These are phyloP conservation scores for Pachliopta kotzebuea DNA, from an alignment of 2,888 invertebrate species.

Conservation along the genomic window DNA sequence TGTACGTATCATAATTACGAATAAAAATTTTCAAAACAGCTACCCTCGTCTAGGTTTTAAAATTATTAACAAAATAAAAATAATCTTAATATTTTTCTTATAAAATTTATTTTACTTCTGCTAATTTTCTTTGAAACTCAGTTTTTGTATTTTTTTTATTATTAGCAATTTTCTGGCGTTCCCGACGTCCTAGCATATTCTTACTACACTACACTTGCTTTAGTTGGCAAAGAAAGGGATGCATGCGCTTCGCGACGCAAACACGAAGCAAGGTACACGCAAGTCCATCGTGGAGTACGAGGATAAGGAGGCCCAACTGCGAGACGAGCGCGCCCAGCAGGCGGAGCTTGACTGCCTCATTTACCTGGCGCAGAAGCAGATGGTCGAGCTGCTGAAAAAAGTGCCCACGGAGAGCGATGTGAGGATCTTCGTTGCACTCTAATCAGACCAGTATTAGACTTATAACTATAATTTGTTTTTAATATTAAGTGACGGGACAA, in stretches of 20 bases:
- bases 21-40: too few relatives aligned
- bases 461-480: too few relatives aligned
- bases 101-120: too few relatives aligned
- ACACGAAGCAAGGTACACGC: slow-evolving; percentile 71
- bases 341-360: slow-evolving; percentile 75
- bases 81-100: too few relatives aligned
- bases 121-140: too few relatives aligned
- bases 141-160: too few relatives aligned
- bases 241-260: slow-evolving; percentile 71
- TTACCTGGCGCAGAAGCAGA: slow-evolving; percentile 65
- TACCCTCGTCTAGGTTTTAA: too few relatives aligned
- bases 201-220: neutral
- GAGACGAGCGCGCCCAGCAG: slow-evolving; percentile 75
- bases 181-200: too few relatives aligned
- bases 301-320: slow-evolving; percentile 71
- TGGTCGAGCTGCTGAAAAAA: slow-evolving; percentile 59
- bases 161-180: too few relatives aligned
- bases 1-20: slow-evolving; percentile 45
- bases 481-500: too few relatives aligned
- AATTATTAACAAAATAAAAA: too few relatives aligned
- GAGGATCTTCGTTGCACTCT: neutral
- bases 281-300: slow-evolving; percentile 76
- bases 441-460: too few relatives aligned
- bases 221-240: slow-evolving; percentile 70
- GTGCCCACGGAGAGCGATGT: slow-evolving; percentile 71